Conservation (phyloP, 2,888 invertebrate species). For the Hydroisotoma schaefferi region DNA sequence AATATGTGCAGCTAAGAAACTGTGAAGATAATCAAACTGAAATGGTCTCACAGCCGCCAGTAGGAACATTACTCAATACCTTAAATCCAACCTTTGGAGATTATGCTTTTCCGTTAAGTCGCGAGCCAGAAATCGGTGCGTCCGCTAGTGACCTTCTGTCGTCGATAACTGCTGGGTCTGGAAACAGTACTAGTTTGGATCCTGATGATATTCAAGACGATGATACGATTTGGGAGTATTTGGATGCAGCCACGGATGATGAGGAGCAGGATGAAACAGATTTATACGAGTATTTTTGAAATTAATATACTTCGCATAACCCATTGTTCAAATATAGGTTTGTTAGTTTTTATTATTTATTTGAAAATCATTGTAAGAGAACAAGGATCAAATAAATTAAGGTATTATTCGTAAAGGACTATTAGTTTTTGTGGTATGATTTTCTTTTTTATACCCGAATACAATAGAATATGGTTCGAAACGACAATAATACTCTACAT, state of each 20-base stretch:
- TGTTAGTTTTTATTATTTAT: too few species aligned
- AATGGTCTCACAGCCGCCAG: slow-evolving; percentile 29
- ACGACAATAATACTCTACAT: too few species aligned
- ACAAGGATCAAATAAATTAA: too few species aligned
- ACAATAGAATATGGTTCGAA: too few species aligned
- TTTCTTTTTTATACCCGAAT: too few species aligned
- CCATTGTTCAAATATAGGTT: too few species aligned
- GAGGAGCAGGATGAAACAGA: slow-evolving; percentile 33
- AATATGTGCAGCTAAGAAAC: slow-evolving; percentile 37
- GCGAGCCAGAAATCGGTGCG: slow-evolving; percentile 2
- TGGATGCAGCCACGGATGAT: slow-evolving; percentile 32
- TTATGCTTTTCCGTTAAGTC: slow-evolving; percentile 4
- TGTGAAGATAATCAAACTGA: slow-evolving; percentile 37
- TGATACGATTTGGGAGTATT: slow-evolving; percentile 44
- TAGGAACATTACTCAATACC: slow-evolving; percentile 25
- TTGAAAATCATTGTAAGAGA: too few species aligned
- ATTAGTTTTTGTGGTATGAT: too few species aligned
- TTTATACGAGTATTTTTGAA: not conserved
- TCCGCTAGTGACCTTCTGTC: not conserved
- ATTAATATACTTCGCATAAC: not conserved
- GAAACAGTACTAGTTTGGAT: too few species aligned
- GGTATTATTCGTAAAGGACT: too few species aligned
- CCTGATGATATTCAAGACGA: slow-evolving; percentile 29
- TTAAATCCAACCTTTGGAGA: slow-evolving; percentile 3
- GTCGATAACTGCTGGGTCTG: too few species aligned